phyloP scores from a whole-genome alignment of 2,797 vertebrate species.

The Fratercula arctica region DNA sequence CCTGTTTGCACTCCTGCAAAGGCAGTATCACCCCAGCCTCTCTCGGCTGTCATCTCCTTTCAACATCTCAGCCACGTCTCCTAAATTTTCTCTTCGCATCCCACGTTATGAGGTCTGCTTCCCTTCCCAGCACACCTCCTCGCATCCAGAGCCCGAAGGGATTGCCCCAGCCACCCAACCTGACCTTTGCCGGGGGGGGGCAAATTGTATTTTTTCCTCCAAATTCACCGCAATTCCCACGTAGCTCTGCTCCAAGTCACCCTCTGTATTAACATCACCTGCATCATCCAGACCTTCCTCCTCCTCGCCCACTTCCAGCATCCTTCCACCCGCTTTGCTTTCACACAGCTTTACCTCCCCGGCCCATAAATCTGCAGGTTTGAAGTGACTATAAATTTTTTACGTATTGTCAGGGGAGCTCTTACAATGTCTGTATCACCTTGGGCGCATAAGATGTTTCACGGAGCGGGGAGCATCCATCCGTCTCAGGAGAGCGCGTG shows the following conservation, averaged over 20 bases:
- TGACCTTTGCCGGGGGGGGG: neutral
- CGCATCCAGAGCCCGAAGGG: neutral
- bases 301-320: neutral
- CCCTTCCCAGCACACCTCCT: neutral
- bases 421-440: conserved; percentile 19
- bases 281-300: neutral
- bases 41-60: neutral
- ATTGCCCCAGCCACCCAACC: neutral
- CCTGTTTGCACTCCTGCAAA: neutral
- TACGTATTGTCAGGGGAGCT: neutral
- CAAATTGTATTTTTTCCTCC: neutral
- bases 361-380: neutral
- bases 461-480: neutral
- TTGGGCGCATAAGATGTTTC: neutral
- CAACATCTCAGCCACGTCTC: neutral
- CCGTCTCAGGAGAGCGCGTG: neutral
- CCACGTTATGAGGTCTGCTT: rapidly evolving
- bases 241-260: neutral
- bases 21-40: neutral
- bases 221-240: neutral
- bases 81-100: neutral
- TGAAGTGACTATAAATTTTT: conserved; percentile 10
- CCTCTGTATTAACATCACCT: neutral
- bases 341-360: neutral
- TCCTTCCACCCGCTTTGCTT: neutral